These are phyloP conservation scores for Opisthocomus hoazin DNA, from an alignment of 2,113 vertebrate genomes.

Conservation along the genomic window DNA sequence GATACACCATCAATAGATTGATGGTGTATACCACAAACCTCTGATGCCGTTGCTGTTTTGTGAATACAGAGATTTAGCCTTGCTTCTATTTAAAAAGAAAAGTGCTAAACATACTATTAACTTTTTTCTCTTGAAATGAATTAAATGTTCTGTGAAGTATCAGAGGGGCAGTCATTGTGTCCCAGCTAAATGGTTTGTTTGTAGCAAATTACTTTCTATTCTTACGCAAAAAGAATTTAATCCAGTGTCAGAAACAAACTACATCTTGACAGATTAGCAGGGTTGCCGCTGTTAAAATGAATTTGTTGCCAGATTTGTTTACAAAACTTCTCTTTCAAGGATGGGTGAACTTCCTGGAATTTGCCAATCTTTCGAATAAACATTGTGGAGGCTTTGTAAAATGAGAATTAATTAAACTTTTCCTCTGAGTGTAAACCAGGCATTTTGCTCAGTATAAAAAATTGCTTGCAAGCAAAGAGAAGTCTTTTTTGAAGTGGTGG, in stretches of 20 bases:
- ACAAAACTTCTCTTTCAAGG: constrained; percentile 46
- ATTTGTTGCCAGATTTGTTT: constrained; percentile 63
- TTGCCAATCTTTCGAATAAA: constrained; percentile 48
- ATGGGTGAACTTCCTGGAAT: constrained; percentile 45
- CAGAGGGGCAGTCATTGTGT: neutral
- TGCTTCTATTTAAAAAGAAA: neutral
- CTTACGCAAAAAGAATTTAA: constrained; percentile 23
- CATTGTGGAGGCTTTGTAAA: constrained; percentile 44
- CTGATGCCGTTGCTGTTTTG: neutral
- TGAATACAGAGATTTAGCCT: neutral
- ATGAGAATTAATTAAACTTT: constrained; percentile 52
- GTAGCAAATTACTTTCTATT: constrained; percentile 28
- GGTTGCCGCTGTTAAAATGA: constrained; percentile 32
- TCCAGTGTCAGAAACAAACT: constrained; percentile 29
- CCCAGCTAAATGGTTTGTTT: constrained; percentile 17
- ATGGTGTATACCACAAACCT: no score
- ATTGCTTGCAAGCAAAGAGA: neutral
- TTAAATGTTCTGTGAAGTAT: neutral
- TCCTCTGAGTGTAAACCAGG: neutral
- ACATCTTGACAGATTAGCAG: constrained; percentile 28
- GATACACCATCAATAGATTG: neutral
- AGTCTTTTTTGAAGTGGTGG: neutral
- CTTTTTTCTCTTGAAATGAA: neutral
- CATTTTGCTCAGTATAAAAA: neutral
- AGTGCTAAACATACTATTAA: neutral